These are phyloP conservation scores for Leptogaster cylindrica DNA, from an alignment of 2,888 invertebrate species.

Conservation along the genomic window DNA sequence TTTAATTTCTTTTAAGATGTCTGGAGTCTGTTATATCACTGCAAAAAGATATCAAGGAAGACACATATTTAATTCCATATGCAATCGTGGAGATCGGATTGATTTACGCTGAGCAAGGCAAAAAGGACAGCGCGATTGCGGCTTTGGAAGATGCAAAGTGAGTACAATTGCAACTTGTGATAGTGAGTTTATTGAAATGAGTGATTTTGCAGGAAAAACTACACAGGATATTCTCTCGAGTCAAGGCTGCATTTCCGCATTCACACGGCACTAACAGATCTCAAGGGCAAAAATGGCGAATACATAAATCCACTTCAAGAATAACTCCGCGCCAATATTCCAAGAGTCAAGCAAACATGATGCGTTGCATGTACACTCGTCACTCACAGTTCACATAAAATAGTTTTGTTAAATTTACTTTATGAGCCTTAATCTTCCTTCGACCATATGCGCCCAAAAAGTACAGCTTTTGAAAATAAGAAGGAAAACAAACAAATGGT, in stretches of 20 bases:
- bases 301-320: constrained; percentile 42
- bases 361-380: too few relatives aligned
- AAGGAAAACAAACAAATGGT: too few relatives aligned
- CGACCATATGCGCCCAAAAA: too few relatives aligned
- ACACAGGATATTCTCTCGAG: constrained; percentile 85
- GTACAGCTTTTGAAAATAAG: too few relatives aligned
- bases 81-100: constrained; percentile 85
- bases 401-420: too few relatives aligned
- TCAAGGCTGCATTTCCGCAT: constrained; percentile 89
- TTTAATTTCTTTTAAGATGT: constrained; percentile 49
- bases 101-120: constrained; percentile 74
- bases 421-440: too few relatives aligned
- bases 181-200: background rate
- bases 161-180: constrained; percentile 51
- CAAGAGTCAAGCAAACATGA: too few relatives aligned
- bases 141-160: constrained; percentile 85
- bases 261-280: constrained; percentile 71
- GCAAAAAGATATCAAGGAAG: constrained; percentile 78
- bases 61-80: constrained; percentile 84
- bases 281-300: constrained; percentile 49
- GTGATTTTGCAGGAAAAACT: constrained; percentile 75
- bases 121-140: constrained; percentile 70
- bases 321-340: background rate
- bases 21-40: constrained; percentile 61
- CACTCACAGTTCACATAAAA: too few relatives aligned